Percentiles rank a stretch among this genome's conserved stretches.
phyloP scores from a whole-genome alignment of 2,113 vertebrate genomes.

The Noctilio leporinus region DNA sequence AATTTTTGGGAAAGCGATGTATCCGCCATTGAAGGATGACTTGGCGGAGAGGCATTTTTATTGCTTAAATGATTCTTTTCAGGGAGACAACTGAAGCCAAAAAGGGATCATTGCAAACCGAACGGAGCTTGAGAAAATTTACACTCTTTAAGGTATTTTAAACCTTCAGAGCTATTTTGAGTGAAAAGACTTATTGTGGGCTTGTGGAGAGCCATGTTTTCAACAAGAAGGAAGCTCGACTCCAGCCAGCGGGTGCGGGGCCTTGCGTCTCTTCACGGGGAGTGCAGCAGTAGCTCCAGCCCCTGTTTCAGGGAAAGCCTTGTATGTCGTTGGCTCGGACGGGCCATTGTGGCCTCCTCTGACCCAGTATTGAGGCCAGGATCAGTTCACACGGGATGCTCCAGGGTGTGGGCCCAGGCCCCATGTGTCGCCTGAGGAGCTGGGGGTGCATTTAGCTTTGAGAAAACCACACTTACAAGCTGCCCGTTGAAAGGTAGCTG shows the following conservation, averaged over 20 bases:
- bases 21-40: constrained; percentile 55
- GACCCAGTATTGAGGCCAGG: not conserved
- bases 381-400: not conserved
- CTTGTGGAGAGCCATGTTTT: constrained; percentile 36
- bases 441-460: not conserved
- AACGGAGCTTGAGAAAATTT: constrained; percentile 57
- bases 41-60: constrained; percentile 57
- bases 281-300: not conserved
- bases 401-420: not conserved
- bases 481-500: not conserved
- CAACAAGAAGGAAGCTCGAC: not conserved
- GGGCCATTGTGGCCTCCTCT: not conserved
- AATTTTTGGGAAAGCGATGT: constrained; percentile 43
- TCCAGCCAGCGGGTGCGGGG: not conserved
- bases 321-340: not conserved
- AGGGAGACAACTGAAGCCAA: constrained; percentile 56
- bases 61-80: constrained; percentile 68
- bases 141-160: constrained; percentile 55
- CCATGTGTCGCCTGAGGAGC: not conserved
- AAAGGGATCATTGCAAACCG: constrained; percentile 53
- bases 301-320: not conserved
- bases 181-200: constrained; percentile 52
- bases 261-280: not conserved
- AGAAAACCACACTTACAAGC: not conserved
- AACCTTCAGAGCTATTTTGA: constrained; percentile 58